Evolutionary conservation across 2,888 invertebrate genomes (phyloP), one percentile per base, ranked within the genome.

Genomic region (Stenodema calcarata): DNA sequence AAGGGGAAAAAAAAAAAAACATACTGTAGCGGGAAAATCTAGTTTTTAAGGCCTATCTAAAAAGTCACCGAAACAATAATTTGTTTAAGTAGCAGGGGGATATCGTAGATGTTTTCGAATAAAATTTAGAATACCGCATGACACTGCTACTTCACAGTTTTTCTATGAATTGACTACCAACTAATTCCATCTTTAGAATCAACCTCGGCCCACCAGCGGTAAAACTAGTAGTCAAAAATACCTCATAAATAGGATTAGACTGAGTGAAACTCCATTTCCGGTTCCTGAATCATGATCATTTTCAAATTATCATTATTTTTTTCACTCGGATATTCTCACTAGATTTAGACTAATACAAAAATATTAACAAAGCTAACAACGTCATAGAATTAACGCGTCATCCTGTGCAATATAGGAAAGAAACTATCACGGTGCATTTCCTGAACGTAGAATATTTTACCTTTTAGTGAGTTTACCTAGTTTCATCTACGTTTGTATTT

Each of bases 61-160:
- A 73, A 41, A 16, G 30, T 73, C 73, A 73, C 73, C 6, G 78
- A 78, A n/a, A 78, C 78, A 78, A 78, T 78, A 78, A 78, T 75
- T 30, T 30, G 44, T 41, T 44, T 18, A 44, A 42, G 9, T 44
- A 78, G 44, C 18, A 1, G 35, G 41, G 73, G 30, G 3, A 28
- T 28, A 73, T 30, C 28, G n/a, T 73, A 73, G 73, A n/a, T 30
- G 30, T 73, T 28, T 73, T 41, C n/a, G 30, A 28, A 41, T 41
- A 73, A 27, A 70, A 73, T 30, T 16, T 41, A 35, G 30, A 41
- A 18, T 35, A 41, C 73, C 73, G 73, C 73, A 73, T 35, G n/a
- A 35, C 35, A 73, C 14, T 16, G 35, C 35, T 73, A 35, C 73
- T 9, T 28, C 73, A 41, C 9, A 0, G 0, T 73, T 73, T 35